Evolutionary conservation across 2,113 vertebrate species (phyloP).

Genomic region (Micromys minutus): DNA sequence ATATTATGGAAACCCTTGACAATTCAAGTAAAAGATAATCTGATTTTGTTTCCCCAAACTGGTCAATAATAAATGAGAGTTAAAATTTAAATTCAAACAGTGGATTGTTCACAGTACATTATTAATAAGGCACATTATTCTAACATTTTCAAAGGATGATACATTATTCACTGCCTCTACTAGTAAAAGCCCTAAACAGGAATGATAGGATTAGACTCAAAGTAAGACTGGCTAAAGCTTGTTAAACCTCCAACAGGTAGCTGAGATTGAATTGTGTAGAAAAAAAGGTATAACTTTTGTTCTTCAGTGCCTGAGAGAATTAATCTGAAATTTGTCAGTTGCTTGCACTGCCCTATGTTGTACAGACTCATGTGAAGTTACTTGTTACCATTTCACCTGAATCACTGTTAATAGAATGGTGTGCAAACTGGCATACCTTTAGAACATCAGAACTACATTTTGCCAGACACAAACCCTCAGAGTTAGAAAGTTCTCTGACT

Average conservation of each 20-base stretch:
- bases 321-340: slow-evolving; percentile 12
- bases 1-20: slow-evolving; percentile 70
- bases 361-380: neutral
- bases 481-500: neutral
- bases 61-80: slow-evolving; percentile 87
- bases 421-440: neutral
- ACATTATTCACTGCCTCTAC: slow-evolving; percentile 79
- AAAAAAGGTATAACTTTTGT: slow-evolving; percentile 49
- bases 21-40: slow-evolving; percentile 77
- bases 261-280: slow-evolving; percentile 58
- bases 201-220: slow-evolving; percentile 70
- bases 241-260: slow-evolving; percentile 12
- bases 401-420: neutral
- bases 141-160: slow-evolving; percentile 83
- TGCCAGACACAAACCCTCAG: neutral
- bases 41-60: slow-evolving; percentile 70
- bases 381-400: neutral
- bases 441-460: neutral
- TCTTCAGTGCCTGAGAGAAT: slow-evolving; percentile 52
- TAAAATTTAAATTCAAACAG: slow-evolving; percentile 83
- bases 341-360: neutral
- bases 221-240: neutral
- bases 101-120: slow-evolving; percentile 81
- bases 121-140: slow-evolving; percentile 83
- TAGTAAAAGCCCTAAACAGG: slow-evolving; percentile 76